Percentiles rank a stretch among this genome's conserved stretches.
Evolutionary conservation across 2,888 invertebrate species (phyloP).

Genomic region (Crioceris asparagi): DNA sequence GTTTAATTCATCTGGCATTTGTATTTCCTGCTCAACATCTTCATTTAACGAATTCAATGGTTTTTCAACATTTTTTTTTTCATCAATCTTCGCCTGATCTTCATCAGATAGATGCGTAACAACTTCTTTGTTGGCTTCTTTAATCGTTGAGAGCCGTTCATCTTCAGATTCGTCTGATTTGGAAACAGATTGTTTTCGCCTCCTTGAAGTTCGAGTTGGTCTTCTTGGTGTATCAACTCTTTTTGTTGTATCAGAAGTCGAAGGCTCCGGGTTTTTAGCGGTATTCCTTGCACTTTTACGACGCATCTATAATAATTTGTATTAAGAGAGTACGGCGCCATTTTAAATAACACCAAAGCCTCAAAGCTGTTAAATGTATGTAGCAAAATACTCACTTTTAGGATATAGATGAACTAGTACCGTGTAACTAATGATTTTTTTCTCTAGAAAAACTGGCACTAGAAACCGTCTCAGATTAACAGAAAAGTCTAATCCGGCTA

Average conservation of each 20-base stretch:
- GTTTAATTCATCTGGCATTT: no score
- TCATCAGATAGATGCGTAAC: constrained; percentile 2
- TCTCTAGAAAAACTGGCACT: no score
- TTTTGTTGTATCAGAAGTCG: not conserved
- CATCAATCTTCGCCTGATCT: constrained; percentile 5
- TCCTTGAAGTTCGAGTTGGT: not conserved
- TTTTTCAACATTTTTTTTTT: constrained; percentile 8
- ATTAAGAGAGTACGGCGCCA: no score
- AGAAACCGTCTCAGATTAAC: no score
- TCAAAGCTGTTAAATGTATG: no score
- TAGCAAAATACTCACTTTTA: no score
- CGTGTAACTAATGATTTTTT: no score
- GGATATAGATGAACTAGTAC: no score
- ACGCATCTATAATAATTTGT: constrained; percentile 1
- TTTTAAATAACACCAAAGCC: no score
- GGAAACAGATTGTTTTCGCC: not conserved
- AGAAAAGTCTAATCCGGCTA: no score
- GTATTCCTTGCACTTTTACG: not conserved
- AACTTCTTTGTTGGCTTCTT: not conserved
- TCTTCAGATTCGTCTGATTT: not conserved
- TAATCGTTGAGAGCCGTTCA: not conserved
- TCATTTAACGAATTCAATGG: constrained; percentile 6
- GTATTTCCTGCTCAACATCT: constrained; percentile 22
- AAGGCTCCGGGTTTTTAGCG: not conserved
- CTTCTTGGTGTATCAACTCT: not conserved